These are phyloP conservation scores for Dromaius novaehollandiae DNA, from an alignment of 2,113 vertebrate genomes.

Conservation along the genomic window DNA sequence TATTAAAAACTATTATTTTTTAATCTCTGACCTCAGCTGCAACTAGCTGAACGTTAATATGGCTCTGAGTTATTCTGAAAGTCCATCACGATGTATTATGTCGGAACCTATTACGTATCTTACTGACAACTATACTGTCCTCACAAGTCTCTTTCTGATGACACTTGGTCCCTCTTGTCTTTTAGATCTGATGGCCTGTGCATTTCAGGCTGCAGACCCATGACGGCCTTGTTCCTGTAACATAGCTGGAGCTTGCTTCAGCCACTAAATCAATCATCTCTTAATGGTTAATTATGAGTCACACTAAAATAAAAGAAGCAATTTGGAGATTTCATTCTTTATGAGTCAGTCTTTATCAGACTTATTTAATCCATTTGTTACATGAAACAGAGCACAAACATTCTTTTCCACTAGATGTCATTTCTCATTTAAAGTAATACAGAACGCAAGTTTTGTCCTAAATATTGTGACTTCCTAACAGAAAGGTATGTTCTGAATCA, in stretches of 20 bases:
- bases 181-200: neutral
- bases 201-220: neutral
- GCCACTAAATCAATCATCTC: neutral
- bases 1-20: neutral
- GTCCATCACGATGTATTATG: neutral
- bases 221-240: neutral
- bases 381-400: neutral
- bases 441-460: neutral
- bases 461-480: neutral
- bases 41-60: neutral
- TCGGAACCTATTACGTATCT: neutral
- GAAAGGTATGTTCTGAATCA: conserved; percentile 8
- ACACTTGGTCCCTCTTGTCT: neutral
- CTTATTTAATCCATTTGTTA: conserved; percentile 23
- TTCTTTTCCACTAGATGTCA: neutral
- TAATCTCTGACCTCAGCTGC: neutral
- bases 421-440: conserved; percentile 15
- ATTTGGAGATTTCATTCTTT: neutral
- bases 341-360: conserved; percentile 6
- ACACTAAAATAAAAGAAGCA: neutral
- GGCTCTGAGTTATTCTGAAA: neutral
- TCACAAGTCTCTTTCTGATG: neutral
- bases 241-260: neutral
- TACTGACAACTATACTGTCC: neutral
- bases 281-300: conserved; percentile 12